These are phyloP conservation scores for Genyomyrus donnyi DNA, from an alignment of 2,113 vertebrate species.

Conservation along the genomic window DNA sequence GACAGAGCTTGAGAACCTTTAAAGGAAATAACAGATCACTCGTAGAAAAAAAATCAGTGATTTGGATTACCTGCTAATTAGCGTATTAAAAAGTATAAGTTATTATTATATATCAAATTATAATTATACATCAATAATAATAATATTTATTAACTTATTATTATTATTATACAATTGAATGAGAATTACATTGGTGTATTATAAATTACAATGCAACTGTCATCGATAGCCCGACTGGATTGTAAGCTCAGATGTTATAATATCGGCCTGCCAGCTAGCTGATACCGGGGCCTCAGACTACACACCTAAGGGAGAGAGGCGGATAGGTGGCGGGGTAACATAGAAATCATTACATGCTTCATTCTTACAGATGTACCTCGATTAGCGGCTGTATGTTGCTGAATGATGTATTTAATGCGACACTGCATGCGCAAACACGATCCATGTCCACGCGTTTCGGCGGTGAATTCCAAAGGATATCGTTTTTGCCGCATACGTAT, in stretches of 20 bases:
- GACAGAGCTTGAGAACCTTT: not conserved
- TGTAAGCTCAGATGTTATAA: not conserved
- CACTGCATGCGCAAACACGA: not conserved
- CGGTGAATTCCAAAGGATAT: not conserved
- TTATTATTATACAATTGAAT: not conserved
- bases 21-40: not conserved
- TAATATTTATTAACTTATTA: too few relatives aligned
- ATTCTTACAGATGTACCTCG: not conserved
- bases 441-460: not conserved
- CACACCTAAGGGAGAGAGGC: not conserved
- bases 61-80: not conserved
- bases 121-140: not conserved
- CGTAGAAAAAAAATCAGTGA: not conserved
- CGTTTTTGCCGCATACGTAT: not conserved
- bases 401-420: not conserved
- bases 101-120: not conserved
- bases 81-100: not conserved
- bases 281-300: not conserved
- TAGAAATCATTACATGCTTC: not conserved
- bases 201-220: not conserved
- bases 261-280: not conserved
- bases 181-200: not conserved
- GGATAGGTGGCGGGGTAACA: not conserved
- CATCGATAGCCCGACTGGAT: not conserved
- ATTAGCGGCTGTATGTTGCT: not conserved